phyloP scores from a whole-genome alignment of 1,140 invertebrate genomes.

The Sarcophaga peregrina region DNA sequence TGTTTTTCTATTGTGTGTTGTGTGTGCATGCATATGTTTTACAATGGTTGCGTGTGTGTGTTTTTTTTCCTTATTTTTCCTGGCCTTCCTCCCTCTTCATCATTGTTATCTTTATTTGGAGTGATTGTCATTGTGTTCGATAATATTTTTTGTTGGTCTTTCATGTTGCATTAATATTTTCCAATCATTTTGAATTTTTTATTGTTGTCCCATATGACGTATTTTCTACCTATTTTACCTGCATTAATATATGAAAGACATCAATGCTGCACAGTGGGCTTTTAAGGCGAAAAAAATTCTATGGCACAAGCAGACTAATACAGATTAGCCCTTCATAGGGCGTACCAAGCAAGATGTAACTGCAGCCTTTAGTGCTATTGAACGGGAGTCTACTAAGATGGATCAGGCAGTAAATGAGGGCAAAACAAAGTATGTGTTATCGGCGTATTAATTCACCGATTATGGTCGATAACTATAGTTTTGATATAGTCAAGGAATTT shows the following conservation, averaged over 20 bases:
- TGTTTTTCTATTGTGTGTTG: slow-evolving; percentile 5
- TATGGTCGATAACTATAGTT: too few species aligned
- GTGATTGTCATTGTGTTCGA: too few species aligned
- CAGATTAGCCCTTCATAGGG: too few species aligned
- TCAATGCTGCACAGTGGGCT: background rate
- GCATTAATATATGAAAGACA: background rate
- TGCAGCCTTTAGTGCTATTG: too few species aligned
- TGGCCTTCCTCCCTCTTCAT: background rate
- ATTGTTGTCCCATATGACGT: slow-evolving; percentile 37
- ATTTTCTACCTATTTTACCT: slow-evolving; percentile 19
- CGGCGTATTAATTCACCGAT: too few species aligned
- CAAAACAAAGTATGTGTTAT: too few species aligned
- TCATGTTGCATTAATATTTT: slow-evolving; percentile 41
- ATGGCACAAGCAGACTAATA: too few species aligned
- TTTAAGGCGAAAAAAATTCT: too few species aligned
- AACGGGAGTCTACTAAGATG: too few species aligned
- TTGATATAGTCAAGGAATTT: too few species aligned
- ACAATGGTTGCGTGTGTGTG: background rate
- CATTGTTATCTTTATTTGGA: background rate
- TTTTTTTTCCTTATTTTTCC: background rate
- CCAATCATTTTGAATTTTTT: slow-evolving; percentile 33
- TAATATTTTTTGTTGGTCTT: background rate
- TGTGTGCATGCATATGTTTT: background rate
- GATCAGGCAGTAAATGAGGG: too few species aligned
- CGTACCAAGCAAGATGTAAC: too few species aligned